Percentiles rank a stretch among this genome's conserved stretches.
phyloP scores from a whole-genome alignment of 2,888 invertebrate species.

The Phengaris arion region DNA sequence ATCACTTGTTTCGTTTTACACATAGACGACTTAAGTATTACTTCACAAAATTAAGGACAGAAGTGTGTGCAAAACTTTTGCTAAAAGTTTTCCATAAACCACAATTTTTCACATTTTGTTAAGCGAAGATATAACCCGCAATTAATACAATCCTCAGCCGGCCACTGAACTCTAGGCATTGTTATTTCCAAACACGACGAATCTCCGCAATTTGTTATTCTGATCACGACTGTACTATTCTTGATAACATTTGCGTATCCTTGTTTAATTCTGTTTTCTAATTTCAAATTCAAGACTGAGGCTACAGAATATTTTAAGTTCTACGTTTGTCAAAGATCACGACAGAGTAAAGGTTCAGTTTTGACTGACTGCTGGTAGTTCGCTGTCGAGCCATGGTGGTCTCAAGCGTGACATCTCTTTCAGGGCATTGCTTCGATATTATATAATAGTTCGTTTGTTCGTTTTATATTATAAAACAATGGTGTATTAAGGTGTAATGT shows the following conservation, averaged over 20 bases:
- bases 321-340: constrained; percentile 32
- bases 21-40: neutral
- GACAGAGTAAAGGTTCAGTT: constrained; percentile 37
- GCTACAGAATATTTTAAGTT: neutral
- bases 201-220: constrained; percentile 63
- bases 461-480: constrained; percentile 7
- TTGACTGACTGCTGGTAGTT: constrained; percentile 40
- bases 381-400: constrained; percentile 29
- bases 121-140: neutral
- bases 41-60: neutral
- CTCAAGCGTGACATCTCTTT: constrained; percentile 70
- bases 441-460: constrained; percentile 25
- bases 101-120: neutral
- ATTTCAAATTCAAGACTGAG: neutral
- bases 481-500: neutral
- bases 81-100: neutral
- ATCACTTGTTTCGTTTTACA: neutral
- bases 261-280: constrained; percentile 41
- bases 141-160: constrained; percentile 40
- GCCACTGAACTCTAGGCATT: constrained; percentile 71
- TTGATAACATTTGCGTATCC: constrained; percentile 55
- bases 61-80: neutral
- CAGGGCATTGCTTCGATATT: constrained; percentile 52
- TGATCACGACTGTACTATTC: constrained; percentile 56
- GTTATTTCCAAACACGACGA: constrained; percentile 71